phyloP scores from a whole-genome alignment of 2,797 vertebrate species.

The Halcyon chelicuti region DNA sequence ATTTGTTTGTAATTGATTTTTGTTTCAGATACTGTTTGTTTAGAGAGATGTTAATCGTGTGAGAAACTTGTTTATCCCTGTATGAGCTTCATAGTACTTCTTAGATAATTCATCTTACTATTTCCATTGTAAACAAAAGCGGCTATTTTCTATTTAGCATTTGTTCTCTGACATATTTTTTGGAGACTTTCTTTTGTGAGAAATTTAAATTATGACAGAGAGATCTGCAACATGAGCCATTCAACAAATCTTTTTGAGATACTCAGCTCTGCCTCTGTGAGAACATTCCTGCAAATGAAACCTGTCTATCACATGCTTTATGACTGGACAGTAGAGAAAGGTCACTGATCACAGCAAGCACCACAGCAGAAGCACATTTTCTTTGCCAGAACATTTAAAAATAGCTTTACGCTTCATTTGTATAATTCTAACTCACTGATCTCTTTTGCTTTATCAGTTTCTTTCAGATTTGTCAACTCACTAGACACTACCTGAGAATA shows the following conservation, averaged over 20 bases:
- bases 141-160: neutral
- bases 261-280: neutral
- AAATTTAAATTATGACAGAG: neutral
- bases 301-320: neutral
- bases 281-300: neutral
- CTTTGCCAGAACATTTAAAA: neutral
- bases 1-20: constrained; percentile 32
- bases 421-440: neutral
- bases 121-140: neutral
- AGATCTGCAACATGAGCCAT: neutral
- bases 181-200: neutral
- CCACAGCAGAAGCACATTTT: neutral
- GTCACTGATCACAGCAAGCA: neutral
- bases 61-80: neutral
- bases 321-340: neutral
- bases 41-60: neutral
- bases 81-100: neutral
- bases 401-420: neutral
- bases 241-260: neutral
- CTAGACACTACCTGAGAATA: neutral
- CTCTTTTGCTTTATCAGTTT: neutral
- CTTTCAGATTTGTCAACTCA: neutral
- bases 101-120: neutral
- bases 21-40: neutral
- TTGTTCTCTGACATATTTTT: neutral